Evolutionary conservation across 1,140 invertebrate genomes (phyloP), one percentile per base, ranked within the genome.

Genomic region (Thaumetopoea pityocampa): DNA sequence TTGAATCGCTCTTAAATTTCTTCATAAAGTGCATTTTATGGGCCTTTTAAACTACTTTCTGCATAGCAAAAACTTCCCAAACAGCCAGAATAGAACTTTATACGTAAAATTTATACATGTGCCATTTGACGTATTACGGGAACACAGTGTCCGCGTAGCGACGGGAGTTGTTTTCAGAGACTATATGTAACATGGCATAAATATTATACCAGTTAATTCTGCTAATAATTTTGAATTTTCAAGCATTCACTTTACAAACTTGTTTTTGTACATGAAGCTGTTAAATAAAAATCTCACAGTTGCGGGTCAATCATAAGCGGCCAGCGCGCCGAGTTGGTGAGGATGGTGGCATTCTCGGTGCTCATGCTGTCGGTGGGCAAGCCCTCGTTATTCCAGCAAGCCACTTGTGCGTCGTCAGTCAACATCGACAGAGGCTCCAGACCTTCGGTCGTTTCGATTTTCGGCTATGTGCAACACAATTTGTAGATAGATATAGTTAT

Each of bases 221-320:
- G n/a, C n/a, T n/a, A n/a, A n/a, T n/a, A n/a, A n/a, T 20, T 20
- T 20, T 6, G n/a, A 20, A 20, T 20, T 20, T 20, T 6, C 1
- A 20, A 20, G 1, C n/a, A 20, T 20, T 20, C 5, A 20, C 19
- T 20, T 20, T 20, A n/a, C 19, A 6, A 20, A n/a, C n/a, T n/a
- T n/a, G n/a, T n/a, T n/a, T n/a, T n/a, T n/a, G n/a, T n/a, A n/a
- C n/a, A n/a, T n/a, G n/a, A n/a, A n/a, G n/a, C n/a, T n/a, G n/a
- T n/a, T 1, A 20, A 20, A 20, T 20, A 20, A 20, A 20, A 20
- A 20, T 20, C 80, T 78, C 64, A 88, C 67, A 91, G 58, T 67
- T 96, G 94, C 2, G 97, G 96, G 86, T 98, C 97, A 50, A 98
- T 97, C 88, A 98, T 96, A 0, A 98, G 84, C 0, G 96, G 96